Base-by-base conservation (phyloP, 1,140 invertebrate genomes). In the Drosophila paulistorum region DNA sequence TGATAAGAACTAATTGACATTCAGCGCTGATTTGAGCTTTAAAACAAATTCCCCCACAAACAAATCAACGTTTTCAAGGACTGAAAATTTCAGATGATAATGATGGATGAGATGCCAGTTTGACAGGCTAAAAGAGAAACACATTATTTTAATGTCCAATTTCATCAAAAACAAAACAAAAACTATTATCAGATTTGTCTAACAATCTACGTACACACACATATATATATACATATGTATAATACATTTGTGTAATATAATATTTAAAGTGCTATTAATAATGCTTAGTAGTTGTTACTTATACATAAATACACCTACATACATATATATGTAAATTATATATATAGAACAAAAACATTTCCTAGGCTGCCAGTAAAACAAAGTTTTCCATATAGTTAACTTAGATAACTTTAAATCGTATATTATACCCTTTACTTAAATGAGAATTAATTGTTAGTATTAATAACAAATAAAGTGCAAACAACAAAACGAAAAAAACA, bases 321-420 rank as follows among this genome's bases (percentile, higher is more conserved):
- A 79, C 66, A 75, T 39, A 51, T 70, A 76, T 59, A 63, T 77
- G 42, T 71, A 83, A 73, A 62, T 77, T 3, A 30, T 71, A 74
- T 55, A 23, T 23, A 23, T 23, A 23, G 20, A 23, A 23, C 1
- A 23, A 39, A 59, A 65, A 63, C 17, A 64, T 61, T 59, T 30
- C 30, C 61, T 65, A 81, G 79, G 79, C 83, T 86, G 83, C 83
- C 83, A 83, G 76, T 79, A 72, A 79, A 86, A 86, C 82, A 62
- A 69, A 86, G 83, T 87, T 86, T 86, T 81, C 68, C 68, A 64
- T 66, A 75, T 77, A 60, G 51, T 20, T 55, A 81, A 48, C 20
- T 33, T 68, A 75, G 63, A 37, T 42, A 66, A 65, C 73, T 60
- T 68, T 57, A 65, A 67, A 48, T 55, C 20, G 23, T 73, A 79